Evolutionary conservation across 2,888 invertebrate species (phyloP).

Genomic region (Sthenelais limicola): DNA sequence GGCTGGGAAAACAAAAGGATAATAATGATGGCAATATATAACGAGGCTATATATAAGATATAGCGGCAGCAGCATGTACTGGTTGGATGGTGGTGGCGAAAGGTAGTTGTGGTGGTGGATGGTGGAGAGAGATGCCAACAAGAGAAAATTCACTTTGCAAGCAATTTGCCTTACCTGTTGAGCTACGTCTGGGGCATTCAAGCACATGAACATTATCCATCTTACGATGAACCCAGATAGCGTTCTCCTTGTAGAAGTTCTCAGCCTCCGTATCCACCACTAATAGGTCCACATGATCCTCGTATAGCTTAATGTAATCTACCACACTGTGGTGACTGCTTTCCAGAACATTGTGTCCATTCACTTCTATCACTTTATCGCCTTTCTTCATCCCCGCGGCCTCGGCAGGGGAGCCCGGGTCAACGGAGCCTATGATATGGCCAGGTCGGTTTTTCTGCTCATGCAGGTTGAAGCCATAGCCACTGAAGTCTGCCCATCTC

Average conservation of each 20-base stretch:
- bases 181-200: constrained; percentile 24
- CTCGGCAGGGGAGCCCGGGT: constrained; percentile 4
- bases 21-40: too few relatives aligned
- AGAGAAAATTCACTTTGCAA: too few relatives aligned
- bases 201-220: constrained; percentile 24
- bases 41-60: too few relatives aligned
- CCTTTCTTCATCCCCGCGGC: neutral
- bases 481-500: constrained; percentile 17
- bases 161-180: constrained; percentile 26
- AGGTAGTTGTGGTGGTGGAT: too few relatives aligned
- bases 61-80: too few relatives aligned
- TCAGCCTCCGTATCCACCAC: constrained; percentile 5
- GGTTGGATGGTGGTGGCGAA: too few relatives aligned
- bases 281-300: constrained; percentile 2
- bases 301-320: neutral
- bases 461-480: constrained; percentile 31
- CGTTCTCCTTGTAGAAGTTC: constrained; percentile 54
- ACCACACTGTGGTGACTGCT: constrained; percentile 2
- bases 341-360: constrained; percentile 12
- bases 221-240: constrained; percentile 29
- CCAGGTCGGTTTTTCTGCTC: constrained; percentile 12
- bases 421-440: constrained; percentile 16
- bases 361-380: constrained; percentile 17
- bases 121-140: too few relatives aligned
- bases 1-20: too few relatives aligned